Evolutionary conservation across 2,888 invertebrate genomes (phyloP).

Genomic region (Chloromyia formosa): DNA sequence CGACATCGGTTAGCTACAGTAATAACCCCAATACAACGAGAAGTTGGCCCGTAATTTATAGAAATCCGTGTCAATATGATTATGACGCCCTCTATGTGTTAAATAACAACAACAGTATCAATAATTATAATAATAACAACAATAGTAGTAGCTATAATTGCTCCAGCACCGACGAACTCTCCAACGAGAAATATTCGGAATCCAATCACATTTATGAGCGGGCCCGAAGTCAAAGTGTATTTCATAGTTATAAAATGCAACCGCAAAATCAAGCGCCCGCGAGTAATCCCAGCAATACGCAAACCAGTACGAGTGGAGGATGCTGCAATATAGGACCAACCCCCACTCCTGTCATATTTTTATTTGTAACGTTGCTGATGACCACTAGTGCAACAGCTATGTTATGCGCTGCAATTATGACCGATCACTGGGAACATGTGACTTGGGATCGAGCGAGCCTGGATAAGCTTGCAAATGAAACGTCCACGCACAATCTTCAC

Average conservation of each 20-base stretch:
- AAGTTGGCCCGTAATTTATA: slow-evolving; percentile 64
- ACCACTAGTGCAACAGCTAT: slow-evolving; percentile 82
- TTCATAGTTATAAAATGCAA: slow-evolving; percentile 60
- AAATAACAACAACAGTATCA: slow-evolving; percentile 52
- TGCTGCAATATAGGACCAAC: slow-evolving; percentile 61
- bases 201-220: slow-evolving; percentile 50
- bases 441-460: slow-evolving; percentile 75
- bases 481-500: slow-evolving; percentile 67
- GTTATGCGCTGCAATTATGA: slow-evolving; percentile 87
- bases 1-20: slow-evolving; percentile 57
- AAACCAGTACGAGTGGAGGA: slow-evolving; percentile 54
- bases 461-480: slow-evolving; percentile 64
- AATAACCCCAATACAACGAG: slow-evolving; percentile 63
- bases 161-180: slow-evolving; percentile 49
- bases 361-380: slow-evolving; percentile 69
- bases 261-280: slow-evolving; percentile 52
- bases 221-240: slow-evolving; percentile 56
- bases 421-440: slow-evolving; percentile 90
- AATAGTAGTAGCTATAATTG: slow-evolving; percentile 51
- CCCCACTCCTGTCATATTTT: slow-evolving; percentile 62
- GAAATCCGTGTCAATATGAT: slow-evolving; percentile 63
- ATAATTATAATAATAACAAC: slow-evolving; percentile 48
- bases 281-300: slow-evolving; percentile 57
- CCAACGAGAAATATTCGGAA: slow-evolving; percentile 47
- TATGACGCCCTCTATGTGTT: slow-evolving; percentile 61